A percentile compares a stretch with the other conserved stretches of the same genome.
Evolutionary conservation across 1,140 invertebrate species (phyloP).

Genomic region (Brachionus manjavacas): DNA sequence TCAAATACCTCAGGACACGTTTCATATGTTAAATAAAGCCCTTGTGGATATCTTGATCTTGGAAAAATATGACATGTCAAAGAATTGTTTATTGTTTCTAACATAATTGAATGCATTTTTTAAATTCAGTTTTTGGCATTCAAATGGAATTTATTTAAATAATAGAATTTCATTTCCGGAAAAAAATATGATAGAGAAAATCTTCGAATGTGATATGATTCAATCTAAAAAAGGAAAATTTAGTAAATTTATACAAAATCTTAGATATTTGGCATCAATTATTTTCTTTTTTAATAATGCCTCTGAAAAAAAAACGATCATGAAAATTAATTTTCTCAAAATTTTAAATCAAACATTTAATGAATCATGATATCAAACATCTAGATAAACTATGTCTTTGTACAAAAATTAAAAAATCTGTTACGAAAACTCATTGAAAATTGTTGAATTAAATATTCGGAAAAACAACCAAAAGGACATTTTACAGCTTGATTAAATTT

Average conservation of each 20-base stretch:
- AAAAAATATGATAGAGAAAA: neutral
- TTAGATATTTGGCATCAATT: neutral
- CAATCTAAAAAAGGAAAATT: neutral
- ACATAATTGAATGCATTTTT: neutral
- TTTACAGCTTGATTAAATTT: too few species aligned
- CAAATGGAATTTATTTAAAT: neutral
- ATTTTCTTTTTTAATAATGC: neutral
- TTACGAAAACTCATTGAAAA: neutral
- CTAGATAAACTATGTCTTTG: neutral
- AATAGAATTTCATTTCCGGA: neutral
- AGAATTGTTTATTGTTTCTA: constrained; percentile 2
- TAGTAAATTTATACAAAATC: neutral
- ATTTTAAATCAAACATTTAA: neutral
- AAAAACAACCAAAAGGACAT: too few species aligned
- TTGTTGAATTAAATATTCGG: too few species aligned
- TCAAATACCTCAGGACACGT: constrained; percentile 29
- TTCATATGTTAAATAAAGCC: constrained; percentile 27
- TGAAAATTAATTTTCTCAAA: neutral
- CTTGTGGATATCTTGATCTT: constrained; percentile 10
- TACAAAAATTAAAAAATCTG: neutral
- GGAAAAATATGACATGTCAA: constrained; percentile 28
- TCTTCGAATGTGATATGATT: neutral
- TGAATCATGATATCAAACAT: neutral
- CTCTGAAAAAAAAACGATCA: neutral
- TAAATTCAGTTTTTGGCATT: neutral